Evolutionary conservation across 2,113 vertebrate genomes (phyloP).

Genomic region (Ammodramus savannarum): DNA sequence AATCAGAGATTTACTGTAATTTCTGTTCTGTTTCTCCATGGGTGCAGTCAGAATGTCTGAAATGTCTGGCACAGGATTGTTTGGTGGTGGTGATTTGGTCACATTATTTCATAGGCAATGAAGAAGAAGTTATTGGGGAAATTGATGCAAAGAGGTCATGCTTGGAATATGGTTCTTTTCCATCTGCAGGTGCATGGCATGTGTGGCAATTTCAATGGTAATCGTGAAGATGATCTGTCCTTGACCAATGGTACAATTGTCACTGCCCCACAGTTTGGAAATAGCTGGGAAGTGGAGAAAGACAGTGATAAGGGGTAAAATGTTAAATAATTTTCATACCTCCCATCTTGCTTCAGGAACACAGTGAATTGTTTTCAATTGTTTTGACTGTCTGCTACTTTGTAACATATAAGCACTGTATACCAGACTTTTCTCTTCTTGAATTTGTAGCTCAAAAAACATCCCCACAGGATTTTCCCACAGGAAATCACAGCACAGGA

Average conservation of each 20-base stretch:
- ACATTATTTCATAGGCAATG: neutral
- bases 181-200: conserved; percentile 63
- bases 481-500: neutral
- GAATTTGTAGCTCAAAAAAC: neutral
- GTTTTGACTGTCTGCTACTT: neutral
- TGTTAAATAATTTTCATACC: neutral
- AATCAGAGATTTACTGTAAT: neutral
- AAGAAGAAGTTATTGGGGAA: neutral
- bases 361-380: neutral
- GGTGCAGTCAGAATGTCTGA: neutral
- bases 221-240: conserved; percentile 33
- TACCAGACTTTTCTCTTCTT: neutral
- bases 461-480: neutral
- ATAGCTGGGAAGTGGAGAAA: conserved; percentile 67
- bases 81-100: neutral
- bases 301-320: conserved; percentile 62
- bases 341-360: neutral
- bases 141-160: neutral
- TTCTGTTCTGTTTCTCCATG: neutral
- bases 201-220: conserved; percentile 70
- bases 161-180: neutral
- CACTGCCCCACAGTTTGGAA: conserved; percentile 63
- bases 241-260: conserved; percentile 33
- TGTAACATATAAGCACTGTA: neutral
- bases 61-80: neutral